Conservation (phyloP, 2,888 invertebrate genomes). For the Oscheius sp. region DNA sequence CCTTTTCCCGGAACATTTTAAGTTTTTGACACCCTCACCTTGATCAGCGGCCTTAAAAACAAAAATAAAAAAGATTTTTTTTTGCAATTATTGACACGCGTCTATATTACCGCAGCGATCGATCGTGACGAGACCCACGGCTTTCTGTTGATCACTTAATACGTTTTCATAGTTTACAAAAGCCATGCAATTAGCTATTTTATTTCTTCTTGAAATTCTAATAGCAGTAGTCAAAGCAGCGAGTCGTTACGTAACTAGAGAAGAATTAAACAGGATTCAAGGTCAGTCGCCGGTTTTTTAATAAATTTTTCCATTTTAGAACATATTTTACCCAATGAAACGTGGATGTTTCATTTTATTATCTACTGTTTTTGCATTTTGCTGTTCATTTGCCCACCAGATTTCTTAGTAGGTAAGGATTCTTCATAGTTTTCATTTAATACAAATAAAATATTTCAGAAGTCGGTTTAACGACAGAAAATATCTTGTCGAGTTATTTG, state of each 20-base stretch:
- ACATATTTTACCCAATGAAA: conserved; percentile 5
- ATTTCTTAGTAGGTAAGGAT: conserved; percentile 1
- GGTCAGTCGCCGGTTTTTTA: background rate
- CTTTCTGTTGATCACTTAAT: too few relatives aligned
- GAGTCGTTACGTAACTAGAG: conserved; percentile 3
- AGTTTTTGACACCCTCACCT: too few relatives aligned
- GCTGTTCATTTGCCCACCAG: conserved; percentile 26
- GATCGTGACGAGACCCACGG: too few relatives aligned
- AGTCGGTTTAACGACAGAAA: conserved; percentile 25
- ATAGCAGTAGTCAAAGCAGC: background rate
- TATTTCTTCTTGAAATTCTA: too few relatives aligned
- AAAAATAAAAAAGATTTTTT: too few relatives aligned
- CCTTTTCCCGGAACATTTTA: too few relatives aligned
- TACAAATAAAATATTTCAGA: background rate
- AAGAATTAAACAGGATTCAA: conserved; percentile 11
- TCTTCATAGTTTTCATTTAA: background rate
- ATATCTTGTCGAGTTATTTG: conserved; percentile 7
- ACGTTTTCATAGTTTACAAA: too few relatives aligned
- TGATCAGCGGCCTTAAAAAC: too few relatives aligned
- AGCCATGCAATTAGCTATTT: too few relatives aligned
- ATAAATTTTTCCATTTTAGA: conserved; percentile 11
- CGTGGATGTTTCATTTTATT: background rate
- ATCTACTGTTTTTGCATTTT: conserved; percentile 2
- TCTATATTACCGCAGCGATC: too few relatives aligned
- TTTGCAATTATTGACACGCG: too few relatives aligned